Percentiles rank a stretch among this genome's conserved stretches.
These are phyloP conservation scores for Panurus biarmicus DNA, from an alignment of 2,113 vertebrate genomes.

Conservation along the genomic window DNA sequence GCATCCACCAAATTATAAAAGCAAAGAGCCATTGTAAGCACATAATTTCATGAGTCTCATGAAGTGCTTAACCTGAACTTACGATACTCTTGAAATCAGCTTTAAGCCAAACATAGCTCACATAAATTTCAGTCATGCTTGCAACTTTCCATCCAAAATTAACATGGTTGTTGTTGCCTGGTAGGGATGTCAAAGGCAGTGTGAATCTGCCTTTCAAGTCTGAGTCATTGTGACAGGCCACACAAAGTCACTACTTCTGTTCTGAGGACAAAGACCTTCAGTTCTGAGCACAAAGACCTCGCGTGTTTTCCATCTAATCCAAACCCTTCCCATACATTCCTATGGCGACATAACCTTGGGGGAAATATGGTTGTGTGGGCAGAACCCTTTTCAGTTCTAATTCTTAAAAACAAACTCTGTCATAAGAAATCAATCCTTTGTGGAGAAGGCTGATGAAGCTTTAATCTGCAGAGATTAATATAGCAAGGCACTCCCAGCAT, in stretches of 20 bases:
- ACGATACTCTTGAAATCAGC: not conserved
- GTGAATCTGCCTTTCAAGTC: not conserved
- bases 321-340: not conserved
- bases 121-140: not conserved
- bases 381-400: not conserved
- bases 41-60: not conserved
- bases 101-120: not conserved
- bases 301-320: not conserved
- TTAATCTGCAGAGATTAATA: not conserved
- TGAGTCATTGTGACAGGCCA: not conserved
- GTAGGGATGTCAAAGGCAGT: not conserved
- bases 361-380: not conserved
- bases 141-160: not conserved
- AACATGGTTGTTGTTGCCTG: not conserved
- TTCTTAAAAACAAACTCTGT: not conserved
- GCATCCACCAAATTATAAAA: not conserved
- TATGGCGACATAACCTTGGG: rapidly evolving
- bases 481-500: not conserved
- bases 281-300: not conserved
- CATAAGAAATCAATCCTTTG: not conserved
- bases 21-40: not conserved
- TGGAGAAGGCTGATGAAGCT: not conserved
- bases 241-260: not conserved
- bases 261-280: not conserved
- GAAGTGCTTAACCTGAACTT: not conserved